A percentile compares a stretch with the other conserved stretches of the same genome.
These are phyloP conservation scores for Ethmia dodecea DNA, from an alignment of 2,888 invertebrate genomes.

Conservation along the genomic window DNA sequence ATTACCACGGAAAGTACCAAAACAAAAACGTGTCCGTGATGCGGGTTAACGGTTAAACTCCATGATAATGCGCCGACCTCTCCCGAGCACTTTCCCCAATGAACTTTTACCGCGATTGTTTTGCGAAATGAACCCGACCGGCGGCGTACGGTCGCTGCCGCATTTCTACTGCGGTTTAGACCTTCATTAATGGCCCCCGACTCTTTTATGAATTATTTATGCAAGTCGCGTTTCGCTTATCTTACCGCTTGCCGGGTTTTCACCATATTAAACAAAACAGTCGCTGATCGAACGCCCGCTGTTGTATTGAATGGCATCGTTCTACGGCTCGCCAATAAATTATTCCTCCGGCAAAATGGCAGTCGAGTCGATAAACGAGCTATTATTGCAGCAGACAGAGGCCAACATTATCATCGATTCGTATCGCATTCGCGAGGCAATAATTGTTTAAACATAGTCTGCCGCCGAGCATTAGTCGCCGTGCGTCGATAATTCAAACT, in stretches of 20 bases:
- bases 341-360: constrained; percentile 64
- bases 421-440: constrained; percentile 64
- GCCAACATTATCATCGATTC: constrained; percentile 71
- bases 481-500: constrained; percentile 58
- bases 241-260: constrained; percentile 49
- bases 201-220: constrained; percentile 71
- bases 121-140: constrained; percentile 32
- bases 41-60: too few species aligned
- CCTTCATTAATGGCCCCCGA: constrained; percentile 60
- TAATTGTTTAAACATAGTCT: constrained; percentile 72
- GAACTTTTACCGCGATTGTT: constrained; percentile 40
- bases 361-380: constrained; percentile 67
- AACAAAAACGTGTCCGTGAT: too few species aligned
- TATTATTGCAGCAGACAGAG: constrained; percentile 70
- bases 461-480: constrained; percentile 55
- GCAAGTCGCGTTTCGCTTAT: constrained; percentile 53
- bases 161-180: constrained; percentile 49
- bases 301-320: constrained; percentile 63
- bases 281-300: constrained; percentile 46
- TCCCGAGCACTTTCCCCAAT: constrained; percentile 25
- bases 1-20: too few species aligned
- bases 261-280: constrained; percentile 66
- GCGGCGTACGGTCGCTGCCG: constrained; percentile 20
- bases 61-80: constrained; percentile 15
- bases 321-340: constrained; percentile 65